Conservation (phyloP, 1,140 invertebrate genomes). For the Calliphora vicina region DNA sequence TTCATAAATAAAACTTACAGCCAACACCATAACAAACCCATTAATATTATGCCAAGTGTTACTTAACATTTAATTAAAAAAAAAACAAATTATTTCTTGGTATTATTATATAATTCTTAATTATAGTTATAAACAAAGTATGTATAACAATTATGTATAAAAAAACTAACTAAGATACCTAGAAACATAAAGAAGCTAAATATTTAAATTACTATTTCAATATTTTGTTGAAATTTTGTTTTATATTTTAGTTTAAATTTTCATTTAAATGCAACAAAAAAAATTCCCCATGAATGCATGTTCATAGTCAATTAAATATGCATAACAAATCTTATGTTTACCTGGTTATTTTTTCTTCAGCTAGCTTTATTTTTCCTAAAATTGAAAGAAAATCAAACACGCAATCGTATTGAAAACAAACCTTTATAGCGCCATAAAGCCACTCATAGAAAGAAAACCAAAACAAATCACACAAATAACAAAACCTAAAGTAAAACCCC, state of each 20-base stretch:
- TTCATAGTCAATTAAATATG: not conserved
- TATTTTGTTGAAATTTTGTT: not conserved
- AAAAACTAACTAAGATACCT: not conserved
- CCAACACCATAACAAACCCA: not conserved
- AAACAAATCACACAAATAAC: not conserved
- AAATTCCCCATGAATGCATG: not conserved
- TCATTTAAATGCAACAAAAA: no score
- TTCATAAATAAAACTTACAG: no score
- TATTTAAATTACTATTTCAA: not conserved
- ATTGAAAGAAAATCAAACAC: not conserved
- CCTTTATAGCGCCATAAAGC: not conserved
- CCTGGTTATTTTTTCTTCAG: not conserved
- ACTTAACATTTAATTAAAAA: not conserved
- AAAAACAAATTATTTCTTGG: not conserved
- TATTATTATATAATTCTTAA: not conserved
- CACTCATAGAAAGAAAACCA: not conserved
- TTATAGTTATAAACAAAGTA: not conserved
- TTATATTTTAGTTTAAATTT: no score
- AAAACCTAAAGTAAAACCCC: not conserved
- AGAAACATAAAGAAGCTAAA: not conserved
- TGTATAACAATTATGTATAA: no score
- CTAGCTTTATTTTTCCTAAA: not conserved
- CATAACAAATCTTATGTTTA: not conserved
- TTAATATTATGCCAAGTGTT: not conserved
- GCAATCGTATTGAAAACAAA: not conserved